Conservation (phyloP, 2,113 vertebrate species). For the Cathartes aura region DNA sequence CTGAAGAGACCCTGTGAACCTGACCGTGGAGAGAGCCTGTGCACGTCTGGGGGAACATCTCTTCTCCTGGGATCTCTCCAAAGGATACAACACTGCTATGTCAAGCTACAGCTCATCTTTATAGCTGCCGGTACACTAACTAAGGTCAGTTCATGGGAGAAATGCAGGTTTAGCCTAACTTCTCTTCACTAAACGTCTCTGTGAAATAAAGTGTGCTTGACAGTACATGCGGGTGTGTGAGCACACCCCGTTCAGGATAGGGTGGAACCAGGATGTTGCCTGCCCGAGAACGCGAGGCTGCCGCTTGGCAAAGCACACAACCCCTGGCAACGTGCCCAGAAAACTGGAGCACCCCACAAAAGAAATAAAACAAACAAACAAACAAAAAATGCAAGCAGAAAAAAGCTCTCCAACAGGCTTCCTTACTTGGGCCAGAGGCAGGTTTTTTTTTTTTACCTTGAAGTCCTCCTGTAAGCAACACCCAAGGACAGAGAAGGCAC, state of each 20-base stretch:
- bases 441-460: neutral
- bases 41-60: accelerated
- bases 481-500: neutral
- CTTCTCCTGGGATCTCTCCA: neutral
- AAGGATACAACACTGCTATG: neutral
- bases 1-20: neutral
- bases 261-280: constrained; percentile 47
- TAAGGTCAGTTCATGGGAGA: neutral
- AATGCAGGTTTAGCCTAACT: neutral
- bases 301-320: neutral
- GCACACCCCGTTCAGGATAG: neutral
- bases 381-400: neutral
- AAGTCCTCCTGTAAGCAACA: neutral
- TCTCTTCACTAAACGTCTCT: neutral
- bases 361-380: neutral
- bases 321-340: neutral
- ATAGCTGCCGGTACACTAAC: accelerated
- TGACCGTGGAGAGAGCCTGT: neutral
- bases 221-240: neutral
- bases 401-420: neutral
- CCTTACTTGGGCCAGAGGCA: neutral
- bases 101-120: neutral
- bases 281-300: neutral
- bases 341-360: neutral
- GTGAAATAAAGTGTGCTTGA: neutral